Evolutionary conservation across 30 jellyfish, hydroid and myxozoan genomes (phyloP), one percentile per base, ranked within the genome.

Genomic region (Morbakka virulenta): DNA sequence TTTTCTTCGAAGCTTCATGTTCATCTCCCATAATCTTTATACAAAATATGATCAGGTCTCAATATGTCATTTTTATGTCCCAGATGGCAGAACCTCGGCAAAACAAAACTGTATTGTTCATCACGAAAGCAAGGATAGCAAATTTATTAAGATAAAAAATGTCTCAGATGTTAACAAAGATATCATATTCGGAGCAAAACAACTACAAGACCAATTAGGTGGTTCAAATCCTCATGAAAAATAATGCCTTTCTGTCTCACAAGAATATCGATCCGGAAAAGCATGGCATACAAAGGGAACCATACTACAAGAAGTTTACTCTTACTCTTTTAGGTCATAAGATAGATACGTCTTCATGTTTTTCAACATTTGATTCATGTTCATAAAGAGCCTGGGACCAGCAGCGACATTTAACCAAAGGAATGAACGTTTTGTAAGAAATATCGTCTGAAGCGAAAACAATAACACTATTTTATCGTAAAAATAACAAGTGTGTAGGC

Each of bases 301-400:
- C 87, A 6, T 76, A 86, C 72, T 76, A 76, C 72, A 76, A 61
- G 57, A 76, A 76, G 86, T 76, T 76, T 63, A 76, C n/a, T 86
- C 4, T 9, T n/a, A 76, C 63, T 30, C 30, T 76, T n/a, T 28
- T 36, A 9, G 13, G 77, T 64, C 64, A 64, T 14, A 0, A 64
- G 29, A 27, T 64, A 14, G 76, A 21, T 33, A 6, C 62, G 62
- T 14, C 62, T 11, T 17, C 62, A 4, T 14, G 64, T 4, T 9
- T 9, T 14, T 64, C 76, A 27, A 27, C 76, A 64, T 11, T 17
- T 6, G 57, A 41, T 41, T 41, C 57, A 41, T 17, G 17, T 41
- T 41, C 57, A 41, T 6, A 41, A 41, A 41, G 57, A n/a, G n/a
- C n/a, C n/a, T n/a, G n/a, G n/a, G n/a, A n/a, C n/a, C n/a, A n/a